phyloP scores from a whole-genome alignment of 2,888 invertebrate species.

The Brachylomia viminalis region DNA sequence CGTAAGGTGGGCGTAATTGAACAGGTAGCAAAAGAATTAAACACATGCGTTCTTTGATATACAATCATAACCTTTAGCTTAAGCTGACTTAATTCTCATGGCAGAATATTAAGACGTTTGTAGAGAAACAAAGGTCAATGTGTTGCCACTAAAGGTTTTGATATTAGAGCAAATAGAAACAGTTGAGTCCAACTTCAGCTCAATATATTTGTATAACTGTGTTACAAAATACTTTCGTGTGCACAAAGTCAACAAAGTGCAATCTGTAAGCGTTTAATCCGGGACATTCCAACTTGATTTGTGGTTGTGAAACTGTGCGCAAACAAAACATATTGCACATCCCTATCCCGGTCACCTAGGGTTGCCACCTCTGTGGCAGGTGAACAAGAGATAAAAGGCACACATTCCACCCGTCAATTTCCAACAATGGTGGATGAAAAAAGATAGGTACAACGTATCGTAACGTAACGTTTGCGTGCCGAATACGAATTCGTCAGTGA shows the following conservation, averaged over 20 bases:
- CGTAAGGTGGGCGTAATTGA: background rate
- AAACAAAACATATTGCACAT: slow-evolving; percentile 69
- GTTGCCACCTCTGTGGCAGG: slow-evolving; percentile 19
- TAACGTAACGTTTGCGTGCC: slow-evolving; percentile 4
- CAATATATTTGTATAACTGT: slow-evolving; percentile 24
- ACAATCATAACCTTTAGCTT: slow-evolving; percentile 15
- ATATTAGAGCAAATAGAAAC: slow-evolving; percentile 5
- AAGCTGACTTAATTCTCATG: slow-evolving; percentile 3
- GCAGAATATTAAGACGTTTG: background rate
- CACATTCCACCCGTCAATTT: slow-evolving; percentile 20
- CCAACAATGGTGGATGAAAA: slow-evolving; percentile 35
- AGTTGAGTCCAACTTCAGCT: slow-evolving; percentile 3
- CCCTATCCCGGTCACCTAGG: slow-evolving; percentile 37
- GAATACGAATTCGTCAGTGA: slow-evolving; percentile 12
- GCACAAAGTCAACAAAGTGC: slow-evolving; percentile 66
- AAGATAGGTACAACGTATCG: slow-evolving; percentile 13
- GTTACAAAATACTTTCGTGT: slow-evolving; percentile 35
- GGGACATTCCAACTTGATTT: slow-evolving; percentile 77
- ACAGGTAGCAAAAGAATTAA: slow-evolving; percentile 10
- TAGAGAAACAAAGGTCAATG: slow-evolving; percentile 3
- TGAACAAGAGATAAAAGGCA: slow-evolving; percentile 26
- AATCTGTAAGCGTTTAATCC: slow-evolving; percentile 73
- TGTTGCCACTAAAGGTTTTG: background rate
- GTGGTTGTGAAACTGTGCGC: slow-evolving; percentile 75
- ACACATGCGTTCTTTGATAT: slow-evolving; percentile 3